Conservation (phyloP, 2,888 invertebrate genomes). For the Eucriotettix oculatus region DNA sequence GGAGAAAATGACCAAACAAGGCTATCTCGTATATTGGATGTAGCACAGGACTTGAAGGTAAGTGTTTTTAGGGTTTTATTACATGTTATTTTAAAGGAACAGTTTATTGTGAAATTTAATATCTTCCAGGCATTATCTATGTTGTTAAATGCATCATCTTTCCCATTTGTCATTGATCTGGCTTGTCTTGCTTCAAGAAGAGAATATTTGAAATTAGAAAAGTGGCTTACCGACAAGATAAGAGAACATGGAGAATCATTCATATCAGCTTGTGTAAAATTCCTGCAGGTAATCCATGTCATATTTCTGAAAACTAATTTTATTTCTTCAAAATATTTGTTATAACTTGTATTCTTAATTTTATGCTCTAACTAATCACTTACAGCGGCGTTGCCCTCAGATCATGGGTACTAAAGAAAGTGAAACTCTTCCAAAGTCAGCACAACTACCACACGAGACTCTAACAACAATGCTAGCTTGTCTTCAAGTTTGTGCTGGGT, state of each 20-base stretch:
- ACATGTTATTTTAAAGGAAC: not conserved
- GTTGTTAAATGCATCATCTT: slow-evolving; percentile 77
- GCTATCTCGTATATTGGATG: slow-evolving; percentile 85
- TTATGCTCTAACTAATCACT: not conserved
- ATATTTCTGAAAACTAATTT: not conserved
- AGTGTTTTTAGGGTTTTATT: not conserved
- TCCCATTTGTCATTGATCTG: slow-evolving; percentile 92
- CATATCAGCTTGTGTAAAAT: slow-evolving; percentile 70
- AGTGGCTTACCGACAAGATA: slow-evolving; percentile 96
- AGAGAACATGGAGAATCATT: slow-evolving; percentile 88
- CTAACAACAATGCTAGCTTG: slow-evolving; percentile 77
- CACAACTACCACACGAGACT: slow-evolving; percentile 80
- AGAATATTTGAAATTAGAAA: slow-evolving; percentile 94
- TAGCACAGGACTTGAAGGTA: slow-evolving; percentile 72
- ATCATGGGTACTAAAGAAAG: slow-evolving; percentile 58
- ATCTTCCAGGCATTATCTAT: slow-evolving; percentile 70
- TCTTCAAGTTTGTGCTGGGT: slow-evolving; percentile 49
- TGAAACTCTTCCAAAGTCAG: slow-evolving; percentile 67
- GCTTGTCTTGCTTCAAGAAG: slow-evolving; percentile 93
- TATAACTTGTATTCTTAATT: no score
- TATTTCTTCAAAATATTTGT: no score
- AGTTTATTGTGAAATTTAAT: slow-evolving; percentile 1
- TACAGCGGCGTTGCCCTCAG: slow-evolving; percentile 68
- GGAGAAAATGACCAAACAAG: slow-evolving; percentile 88
- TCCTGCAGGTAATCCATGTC: slow-evolving; percentile 41